A percentile compares a stretch with the other conserved stretches of the same genome.
Conservation (phyloP, 2,888 invertebrate genomes). For the Tipula vernalis region DNA sequence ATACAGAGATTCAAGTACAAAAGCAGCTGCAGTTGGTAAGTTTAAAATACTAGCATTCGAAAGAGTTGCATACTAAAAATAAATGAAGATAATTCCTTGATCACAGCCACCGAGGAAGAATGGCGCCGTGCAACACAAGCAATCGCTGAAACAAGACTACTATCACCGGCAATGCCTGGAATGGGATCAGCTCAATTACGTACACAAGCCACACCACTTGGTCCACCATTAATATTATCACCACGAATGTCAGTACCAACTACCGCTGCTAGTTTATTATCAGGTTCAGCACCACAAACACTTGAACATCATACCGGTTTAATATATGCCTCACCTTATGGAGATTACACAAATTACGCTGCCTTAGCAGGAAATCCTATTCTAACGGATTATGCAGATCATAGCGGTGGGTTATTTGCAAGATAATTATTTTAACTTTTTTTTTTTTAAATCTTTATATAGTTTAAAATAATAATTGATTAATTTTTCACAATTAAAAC, state of each 20-base stretch:
- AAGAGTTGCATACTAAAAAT: background rate
- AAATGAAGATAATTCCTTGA: constrained; percentile 30
- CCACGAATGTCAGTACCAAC: constrained; percentile 78
- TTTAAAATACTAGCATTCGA: constrained; percentile 12
- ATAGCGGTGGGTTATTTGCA: constrained; percentile 92
- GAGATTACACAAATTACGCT: constrained; percentile 83
- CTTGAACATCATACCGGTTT: constrained; percentile 62
- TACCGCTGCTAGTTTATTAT: constrained; percentile 49
- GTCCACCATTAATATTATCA: constrained; percentile 86
- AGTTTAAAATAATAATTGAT: background rate
- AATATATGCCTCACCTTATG: constrained; percentile 70
- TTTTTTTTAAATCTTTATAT: constrained; percentile 12
- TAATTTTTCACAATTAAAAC: background rate
- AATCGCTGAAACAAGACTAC: constrained; percentile 64
- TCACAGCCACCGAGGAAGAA: constrained; percentile 49
- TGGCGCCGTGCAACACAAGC: constrained; percentile 75
- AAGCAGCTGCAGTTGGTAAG: constrained; percentile 74
- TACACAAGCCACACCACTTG: constrained; percentile 58
- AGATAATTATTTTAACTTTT: constrained; percentile 41
- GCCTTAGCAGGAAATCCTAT: constrained; percentile 70
- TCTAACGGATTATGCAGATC: constrained; percentile 79
- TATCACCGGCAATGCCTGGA: constrained; percentile 46
- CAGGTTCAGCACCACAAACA: constrained; percentile 47
- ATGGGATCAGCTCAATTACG: constrained; percentile 49
- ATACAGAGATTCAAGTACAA: constrained; percentile 90